Base-by-base conservation (phyloP, 2,888 invertebrate species). In the Drosophila robusta region DNA sequence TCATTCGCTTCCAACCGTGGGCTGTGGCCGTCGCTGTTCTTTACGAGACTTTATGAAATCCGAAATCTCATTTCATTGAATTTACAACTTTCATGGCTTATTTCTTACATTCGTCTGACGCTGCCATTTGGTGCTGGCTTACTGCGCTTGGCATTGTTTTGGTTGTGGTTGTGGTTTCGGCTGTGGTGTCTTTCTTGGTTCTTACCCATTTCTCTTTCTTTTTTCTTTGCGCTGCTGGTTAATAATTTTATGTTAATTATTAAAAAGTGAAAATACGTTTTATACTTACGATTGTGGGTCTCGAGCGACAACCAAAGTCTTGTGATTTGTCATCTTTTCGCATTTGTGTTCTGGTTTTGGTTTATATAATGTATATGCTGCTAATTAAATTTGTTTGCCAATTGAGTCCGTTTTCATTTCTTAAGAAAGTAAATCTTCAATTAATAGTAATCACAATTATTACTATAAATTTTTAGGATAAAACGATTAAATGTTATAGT, bases 241-340 rank as follows among this genome's bases (percentile, higher is more conserved):
- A 79, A 88, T 86, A 85, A 78, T 78, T 74, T 85, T 85, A 87
- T 85, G 89, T 76, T 85, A 89, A 89, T 89, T 85, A 85, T 89
- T 85, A 89, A 85, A 85, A 85, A 85, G 85, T 85, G 85, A 89
- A 89, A 86, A 87, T 78, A 81, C 61, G 44, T 71, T 72, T 72
- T 71, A 75, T 56, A 70, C 69, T 65, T 61, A 34, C 65, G 81
- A 49, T 75, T 61, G 52, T 51, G 55, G 44, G 45, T 75, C 65
- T 64, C 63, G 56, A 47, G 39, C 61, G 58, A 61, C 55, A 57
- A 56, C 66, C 70, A 63, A 58, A 65, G 62, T 77, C 79, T 78
- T 75, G 76, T 63, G 49, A 60, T 72, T 51, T 49, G 51, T 47
- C 54, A 51, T 45, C 60, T 44, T n/a, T 34, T 9, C 29, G 16